Base-by-base conservation (phyloP, 2,113 vertebrate species). In the Erythrocebus patas region DNA sequence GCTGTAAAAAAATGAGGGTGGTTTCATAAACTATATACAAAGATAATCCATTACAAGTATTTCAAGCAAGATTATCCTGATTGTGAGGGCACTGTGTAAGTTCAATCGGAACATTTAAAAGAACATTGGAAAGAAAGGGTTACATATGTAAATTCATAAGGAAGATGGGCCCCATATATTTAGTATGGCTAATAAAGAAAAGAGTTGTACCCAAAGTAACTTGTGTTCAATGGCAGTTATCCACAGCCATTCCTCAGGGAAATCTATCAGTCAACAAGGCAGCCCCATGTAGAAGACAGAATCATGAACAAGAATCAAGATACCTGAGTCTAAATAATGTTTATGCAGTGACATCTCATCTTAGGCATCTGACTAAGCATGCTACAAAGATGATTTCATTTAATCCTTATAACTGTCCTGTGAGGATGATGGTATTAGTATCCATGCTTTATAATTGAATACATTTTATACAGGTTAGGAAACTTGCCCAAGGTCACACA, bases 21-120 rank as follows among this genome's bases (percentile, higher is more conserved):
- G 32, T 23, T 96, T 93, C 23, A 48, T 94, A 91, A 88, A 68
- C 52, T 66, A 88, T 59, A 78, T 68, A 81, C 18, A 88, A 94
- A 96, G 35, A n/a, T 59, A 78, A 84, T 87, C 73, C 85, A 59
- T 82, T 90, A 61, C 64, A 87, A 50, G 13, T 48, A 55, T 70
- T 87, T 92, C 48, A 89, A 52, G 48, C 40, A 91, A 92, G 43
- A 66, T 59, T 32, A 72, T 83, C 48, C 50, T 95, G 38, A 50
- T 38, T 81, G 32, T 88, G 48, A 92, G 70, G 68, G n/a, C 38
- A 52, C 64, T 84, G 17, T 50, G 18, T 83, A 82, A 66, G 25
- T 84, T 92, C 55, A 92, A 13, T 22, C 48, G 25, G n/a, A 88
- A 76, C 11, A 35, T 0, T 64, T 32, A 89, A 88, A 75, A 89